These are phyloP conservation scores for Brachionus koreanus DNA, from an alignment of 1,140 invertebrate genomes.

Conservation along the genomic window DNA sequence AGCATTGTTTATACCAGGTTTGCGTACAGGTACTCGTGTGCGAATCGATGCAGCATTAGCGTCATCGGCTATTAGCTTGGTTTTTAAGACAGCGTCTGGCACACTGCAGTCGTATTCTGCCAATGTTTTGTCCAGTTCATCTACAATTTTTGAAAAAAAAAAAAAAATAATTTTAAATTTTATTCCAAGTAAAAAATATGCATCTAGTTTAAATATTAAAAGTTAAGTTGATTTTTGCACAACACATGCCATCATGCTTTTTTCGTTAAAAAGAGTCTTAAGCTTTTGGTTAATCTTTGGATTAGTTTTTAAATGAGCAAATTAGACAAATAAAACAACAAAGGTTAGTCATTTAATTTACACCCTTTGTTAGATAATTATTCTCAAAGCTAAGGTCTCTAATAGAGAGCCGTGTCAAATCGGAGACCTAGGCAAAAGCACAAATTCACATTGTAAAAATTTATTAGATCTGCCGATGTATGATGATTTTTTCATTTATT, in stretches of 20 bases:
- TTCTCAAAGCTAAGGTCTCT: background rate
- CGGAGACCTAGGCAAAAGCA: background rate
- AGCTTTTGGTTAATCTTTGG: slow-evolving; percentile 23
- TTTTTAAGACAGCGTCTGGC: background rate
- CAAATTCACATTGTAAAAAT: too few relatives aligned
- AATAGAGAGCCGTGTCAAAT: background rate
- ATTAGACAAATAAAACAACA: background rate
- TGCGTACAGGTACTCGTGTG: slow-evolving; percentile 26
- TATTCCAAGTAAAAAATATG: too few relatives aligned
- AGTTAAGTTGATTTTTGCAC: background rate
- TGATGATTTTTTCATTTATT: background rate
- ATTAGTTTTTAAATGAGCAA: slow-evolving; percentile 13
- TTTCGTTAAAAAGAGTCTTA: background rate
- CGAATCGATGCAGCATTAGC: slow-evolving; percentile 24
- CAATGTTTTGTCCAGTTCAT: slow-evolving; percentile 29
- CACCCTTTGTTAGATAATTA: background rate
- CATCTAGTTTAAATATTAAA: slow-evolving; percentile 24
- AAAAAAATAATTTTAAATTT: too few relatives aligned
- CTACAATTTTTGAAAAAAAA: too few relatives aligned
- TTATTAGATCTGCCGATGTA: background rate
- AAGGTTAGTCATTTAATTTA: slow-evolving; percentile 16
- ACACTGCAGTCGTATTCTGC: slow-evolving; percentile 31
- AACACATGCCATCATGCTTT: slow-evolving; percentile 31
- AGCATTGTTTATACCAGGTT: slow-evolving; percentile 13
- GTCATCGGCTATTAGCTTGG: slow-evolving; percentile 13